These are phyloP conservation scores for Danaus melanippus DNA, from an alignment of 1,140 invertebrate species.

Conservation along the genomic window DNA sequence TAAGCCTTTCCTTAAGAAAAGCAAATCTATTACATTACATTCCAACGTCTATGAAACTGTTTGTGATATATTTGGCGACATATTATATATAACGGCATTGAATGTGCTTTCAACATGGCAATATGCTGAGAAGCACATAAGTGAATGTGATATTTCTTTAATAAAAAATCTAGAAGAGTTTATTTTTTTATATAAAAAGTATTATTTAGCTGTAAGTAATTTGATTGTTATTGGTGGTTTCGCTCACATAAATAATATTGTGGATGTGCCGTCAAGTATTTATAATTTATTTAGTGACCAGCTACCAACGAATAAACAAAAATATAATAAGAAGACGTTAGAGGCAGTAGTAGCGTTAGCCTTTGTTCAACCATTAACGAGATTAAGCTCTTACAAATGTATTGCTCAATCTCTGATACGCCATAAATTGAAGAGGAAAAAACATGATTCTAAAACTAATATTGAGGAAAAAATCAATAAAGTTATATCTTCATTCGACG, in stretches of 20 bases:
- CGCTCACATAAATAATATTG: slow-evolving; percentile 75
- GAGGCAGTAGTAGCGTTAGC: slow-evolving; percentile 74
- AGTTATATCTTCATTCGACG: slow-evolving; percentile 74
- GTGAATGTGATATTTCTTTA: slow-evolving; percentile 77
- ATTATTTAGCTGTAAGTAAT: slow-evolving; percentile 82
- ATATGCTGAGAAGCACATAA: slow-evolving; percentile 76
- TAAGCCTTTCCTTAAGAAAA: slow-evolving; percentile 76
- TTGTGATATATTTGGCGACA: slow-evolving; percentile 78
- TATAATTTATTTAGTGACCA: slow-evolving; percentile 75
- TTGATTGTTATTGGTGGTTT: slow-evolving; percentile 82
- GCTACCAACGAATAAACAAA: slow-evolving; percentile 69
- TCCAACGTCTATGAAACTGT: slow-evolving; percentile 76
- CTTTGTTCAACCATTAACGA: slow-evolving; percentile 74
- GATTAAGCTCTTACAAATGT: slow-evolving; percentile 74
- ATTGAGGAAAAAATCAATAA: slow-evolving; percentile 65
- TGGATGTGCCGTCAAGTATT: slow-evolving; percentile 74
- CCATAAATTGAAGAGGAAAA: slow-evolving; percentile 56
- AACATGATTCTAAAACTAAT: slow-evolving; percentile 42
- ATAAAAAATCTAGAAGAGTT: slow-evolving; percentile 82
- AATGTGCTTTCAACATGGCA: slow-evolving; percentile 78
- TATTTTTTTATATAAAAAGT: slow-evolving; percentile 81
- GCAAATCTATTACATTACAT: slow-evolving; percentile 69
- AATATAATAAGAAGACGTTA: slow-evolving; percentile 72
- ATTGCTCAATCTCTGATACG: slow-evolving; percentile 65
- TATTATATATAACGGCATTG: slow-evolving; percentile 79